A percentile compares a stretch with the other conserved stretches of the same genome.
phyloP scores from a whole-genome alignment of 2,888 invertebrate species.

The Seira ritae region DNA sequence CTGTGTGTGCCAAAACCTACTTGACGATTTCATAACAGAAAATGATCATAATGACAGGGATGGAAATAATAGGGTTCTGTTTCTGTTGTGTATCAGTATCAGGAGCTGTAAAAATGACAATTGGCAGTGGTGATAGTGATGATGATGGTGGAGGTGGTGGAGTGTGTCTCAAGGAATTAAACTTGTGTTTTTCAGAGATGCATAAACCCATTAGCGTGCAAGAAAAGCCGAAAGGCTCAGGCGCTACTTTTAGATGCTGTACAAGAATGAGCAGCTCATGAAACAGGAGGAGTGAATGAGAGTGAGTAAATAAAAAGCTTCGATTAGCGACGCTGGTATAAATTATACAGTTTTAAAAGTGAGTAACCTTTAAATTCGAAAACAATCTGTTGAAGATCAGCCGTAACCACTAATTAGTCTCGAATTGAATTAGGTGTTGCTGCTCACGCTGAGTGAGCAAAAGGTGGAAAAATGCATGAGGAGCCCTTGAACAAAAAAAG shows the following conservation, averaged over 20 bases:
- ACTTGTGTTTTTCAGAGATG: constrained; percentile 22
- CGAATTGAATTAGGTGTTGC: constrained; percentile 8
- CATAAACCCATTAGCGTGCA: constrained; percentile 9
- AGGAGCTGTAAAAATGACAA: background rate
- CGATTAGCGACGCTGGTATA: no score
- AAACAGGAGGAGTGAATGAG: background rate
- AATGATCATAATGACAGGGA: background rate
- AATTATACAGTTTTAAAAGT: constrained; percentile 4
- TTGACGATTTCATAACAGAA: constrained; percentile 1
- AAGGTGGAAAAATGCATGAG: no score
- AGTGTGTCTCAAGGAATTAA: constrained; percentile 13
- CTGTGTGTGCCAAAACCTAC: background rate
- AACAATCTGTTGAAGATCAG: constrained; percentile 53
- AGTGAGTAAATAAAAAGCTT: no score
- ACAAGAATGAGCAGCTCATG: constrained; percentile 19
- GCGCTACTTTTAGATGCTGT: background rate
- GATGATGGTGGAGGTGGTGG: background rate
- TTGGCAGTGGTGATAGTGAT: background rate
- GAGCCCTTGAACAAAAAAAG: no score
- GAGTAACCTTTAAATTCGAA: constrained; percentile 50
- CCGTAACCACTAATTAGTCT: constrained; percentile 50
- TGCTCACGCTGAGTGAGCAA: no score
- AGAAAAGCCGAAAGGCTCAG: background rate
- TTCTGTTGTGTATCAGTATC: background rate
- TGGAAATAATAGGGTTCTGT: background rate